Percentiles rank a stretch among this genome's conserved stretches.
Conservation (phyloP, 2,113 vertebrate species). For the Oncorhynchus tshawytscha region DNA sequence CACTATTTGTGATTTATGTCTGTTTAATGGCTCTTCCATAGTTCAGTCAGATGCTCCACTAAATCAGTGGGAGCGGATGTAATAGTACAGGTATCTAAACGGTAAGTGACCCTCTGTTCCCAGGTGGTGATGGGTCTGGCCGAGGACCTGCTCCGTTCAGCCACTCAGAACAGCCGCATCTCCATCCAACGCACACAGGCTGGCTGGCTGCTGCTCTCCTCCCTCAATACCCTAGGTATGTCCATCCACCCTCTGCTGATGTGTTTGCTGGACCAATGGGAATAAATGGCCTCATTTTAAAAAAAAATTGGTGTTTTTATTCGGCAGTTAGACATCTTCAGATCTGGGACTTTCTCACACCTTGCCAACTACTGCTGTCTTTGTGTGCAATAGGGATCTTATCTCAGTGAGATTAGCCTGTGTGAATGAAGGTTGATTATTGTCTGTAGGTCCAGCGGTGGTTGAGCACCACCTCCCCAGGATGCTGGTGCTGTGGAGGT, state of each 20-base stretch:
- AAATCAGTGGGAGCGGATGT: too few species aligned
- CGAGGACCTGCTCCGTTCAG: conserved; percentile 88
- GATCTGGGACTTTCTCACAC: background rate
- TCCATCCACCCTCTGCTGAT: background rate
- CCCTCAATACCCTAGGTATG: conserved; percentile 87
- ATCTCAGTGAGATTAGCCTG: background rate
- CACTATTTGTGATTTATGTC: too few species aligned
- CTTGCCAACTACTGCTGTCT: background rate
- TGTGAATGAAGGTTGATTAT: too few species aligned
- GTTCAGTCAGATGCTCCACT: too few species aligned
- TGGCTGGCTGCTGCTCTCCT: conserved; percentile 86
- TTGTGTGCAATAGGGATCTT: background rate
- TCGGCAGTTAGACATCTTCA: background rate
- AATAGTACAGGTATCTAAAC: background rate
- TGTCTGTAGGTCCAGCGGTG: conserved; percentile 80
- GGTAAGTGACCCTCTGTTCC: conserved; percentile 19
- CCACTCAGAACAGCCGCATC: conserved; percentile 86
- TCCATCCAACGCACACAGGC: conserved; percentile 87
- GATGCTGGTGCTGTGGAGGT: conserved; percentile 86
- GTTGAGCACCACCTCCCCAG: conserved; percentile 82
- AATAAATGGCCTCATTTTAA: too few species aligned
- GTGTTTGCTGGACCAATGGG: too few species aligned
- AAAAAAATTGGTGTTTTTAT: background rate
- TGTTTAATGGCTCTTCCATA: too few species aligned
- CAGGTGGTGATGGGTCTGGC: conserved; percentile 85